phyloP scores from a whole-genome alignment of 2,797 vertebrate species.

The Glossophaga mutica region DNA sequence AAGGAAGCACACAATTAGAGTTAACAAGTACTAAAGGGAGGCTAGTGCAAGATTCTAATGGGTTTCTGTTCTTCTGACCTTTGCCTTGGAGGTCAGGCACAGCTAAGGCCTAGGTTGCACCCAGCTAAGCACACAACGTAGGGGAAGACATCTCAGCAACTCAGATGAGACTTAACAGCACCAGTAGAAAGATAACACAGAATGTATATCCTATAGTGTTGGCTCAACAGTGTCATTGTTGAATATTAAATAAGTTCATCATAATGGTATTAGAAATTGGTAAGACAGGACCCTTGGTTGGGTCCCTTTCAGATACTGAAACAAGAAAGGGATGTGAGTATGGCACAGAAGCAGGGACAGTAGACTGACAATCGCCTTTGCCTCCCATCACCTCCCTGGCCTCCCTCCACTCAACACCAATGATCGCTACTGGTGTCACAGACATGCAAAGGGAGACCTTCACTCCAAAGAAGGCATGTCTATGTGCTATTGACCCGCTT shows the following conservation, averaged over 20 bases:
- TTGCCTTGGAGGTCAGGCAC: not conserved
- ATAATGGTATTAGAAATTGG: not conserved
- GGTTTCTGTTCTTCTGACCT: not conserved
- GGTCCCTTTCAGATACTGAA: not conserved
- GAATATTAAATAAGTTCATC: not conserved
- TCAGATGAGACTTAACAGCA: not conserved
- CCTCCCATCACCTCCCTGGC: not conserved
- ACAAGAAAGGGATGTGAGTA: not conserved
- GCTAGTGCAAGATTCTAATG: not conserved
- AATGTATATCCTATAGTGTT: not conserved
- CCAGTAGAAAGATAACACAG: not conserved
- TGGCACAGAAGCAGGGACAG: not conserved
- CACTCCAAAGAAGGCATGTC: not conserved
- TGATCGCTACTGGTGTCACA: not conserved
- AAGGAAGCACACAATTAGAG: slow-evolving; percentile 13
- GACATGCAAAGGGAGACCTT: not conserved
- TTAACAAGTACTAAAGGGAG: not conserved
- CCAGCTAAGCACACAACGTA: not conserved
- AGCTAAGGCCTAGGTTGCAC: not conserved
- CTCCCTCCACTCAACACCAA: not conserved
- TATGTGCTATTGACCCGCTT: not conserved
- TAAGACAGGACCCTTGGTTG: not conserved
- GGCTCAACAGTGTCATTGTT: not conserved
- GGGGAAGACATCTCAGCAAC: not conserved
- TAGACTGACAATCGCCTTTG: accelerated